A percentile compares a stretch with the other conserved stretches of the same genome.
These are phyloP conservation scores for Labeo calbasu DNA, from an alignment of 2,797 vertebrate genomes.

Conservation along the genomic window DNA sequence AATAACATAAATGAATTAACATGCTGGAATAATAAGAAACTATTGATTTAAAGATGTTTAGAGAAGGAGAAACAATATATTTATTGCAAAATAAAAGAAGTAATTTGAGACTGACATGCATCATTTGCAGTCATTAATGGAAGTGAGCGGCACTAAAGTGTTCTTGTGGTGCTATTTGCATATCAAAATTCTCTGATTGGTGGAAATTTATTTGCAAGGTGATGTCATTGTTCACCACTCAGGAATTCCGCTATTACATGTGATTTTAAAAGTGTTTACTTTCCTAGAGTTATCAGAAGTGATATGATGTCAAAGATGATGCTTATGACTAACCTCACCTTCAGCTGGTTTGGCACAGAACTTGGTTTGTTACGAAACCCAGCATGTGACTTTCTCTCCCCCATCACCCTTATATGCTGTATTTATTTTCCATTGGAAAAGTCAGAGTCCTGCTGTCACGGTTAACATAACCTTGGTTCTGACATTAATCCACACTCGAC, in stretches of 20 bases:
- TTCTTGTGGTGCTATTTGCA: background rate
- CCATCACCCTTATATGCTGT: constrained; percentile 34
- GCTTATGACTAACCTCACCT: constrained; percentile 15
- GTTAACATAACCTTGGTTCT: constrained; percentile 33
- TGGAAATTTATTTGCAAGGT: background rate
- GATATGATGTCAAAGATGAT: constrained; percentile 4
- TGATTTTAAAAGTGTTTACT: background rate
- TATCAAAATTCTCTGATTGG: background rate
- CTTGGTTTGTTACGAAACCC: constrained; percentile 20
- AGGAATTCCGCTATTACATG: background rate
- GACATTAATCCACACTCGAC: constrained; percentile 38
- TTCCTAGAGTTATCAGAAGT: constrained; percentile 5
- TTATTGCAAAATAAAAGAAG: background rate
- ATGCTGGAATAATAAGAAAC: background rate
- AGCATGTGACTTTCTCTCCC: constrained; percentile 30
- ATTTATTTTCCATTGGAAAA: constrained; percentile 39
- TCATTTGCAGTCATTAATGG: background rate
- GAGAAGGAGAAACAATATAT: too few species aligned
- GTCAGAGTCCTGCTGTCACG: constrained; percentile 7
- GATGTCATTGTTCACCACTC: too few species aligned
- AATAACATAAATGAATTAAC: background rate
- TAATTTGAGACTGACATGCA: background rate
- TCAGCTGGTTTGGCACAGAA: constrained; percentile 16
- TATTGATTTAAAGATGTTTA: too few species aligned
- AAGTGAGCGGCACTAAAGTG: background rate